phyloP scores from a whole-genome alignment of 2,113 vertebrate species.

The Ctenodactylus gundi region DNA sequence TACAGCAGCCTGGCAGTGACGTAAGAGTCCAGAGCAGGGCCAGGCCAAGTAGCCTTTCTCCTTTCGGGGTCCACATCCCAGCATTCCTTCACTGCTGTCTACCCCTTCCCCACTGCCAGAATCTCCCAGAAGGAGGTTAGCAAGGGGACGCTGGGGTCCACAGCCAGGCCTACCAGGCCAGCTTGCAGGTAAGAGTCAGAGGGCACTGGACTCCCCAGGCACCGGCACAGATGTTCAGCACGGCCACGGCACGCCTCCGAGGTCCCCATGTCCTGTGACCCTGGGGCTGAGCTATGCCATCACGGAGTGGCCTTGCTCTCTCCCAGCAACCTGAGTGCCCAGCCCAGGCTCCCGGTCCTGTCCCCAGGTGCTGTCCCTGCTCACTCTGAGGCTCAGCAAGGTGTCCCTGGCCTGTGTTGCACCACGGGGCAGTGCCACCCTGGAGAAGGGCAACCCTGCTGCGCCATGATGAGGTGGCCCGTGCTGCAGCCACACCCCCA shows the following conservation, averaged over 20 bases:
- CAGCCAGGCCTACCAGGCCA: background rate
- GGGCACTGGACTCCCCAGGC: too few relatives aligned
- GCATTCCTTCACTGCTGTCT: background rate
- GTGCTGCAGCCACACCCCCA: background rate
- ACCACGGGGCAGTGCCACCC: background rate
- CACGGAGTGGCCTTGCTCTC: rapidly evolving
- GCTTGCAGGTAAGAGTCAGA: too few relatives aligned
- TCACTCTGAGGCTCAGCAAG: background rate
- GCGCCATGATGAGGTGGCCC: rapidly evolving
- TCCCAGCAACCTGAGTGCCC: background rate
- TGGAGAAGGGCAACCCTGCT: background rate
- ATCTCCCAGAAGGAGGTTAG: background rate
- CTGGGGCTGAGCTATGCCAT: background rate
- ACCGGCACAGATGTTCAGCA: too few relatives aligned
- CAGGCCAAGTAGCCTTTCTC: background rate
- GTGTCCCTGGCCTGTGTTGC: background rate
- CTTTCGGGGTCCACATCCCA: background rate
- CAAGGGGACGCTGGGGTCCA: too few relatives aligned
- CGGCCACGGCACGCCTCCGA: background rate
- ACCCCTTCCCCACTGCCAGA: background rate
- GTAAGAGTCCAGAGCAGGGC: background rate
- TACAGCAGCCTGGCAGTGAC: background rate
- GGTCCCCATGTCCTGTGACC: background rate
- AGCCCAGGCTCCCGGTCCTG: too few relatives aligned
- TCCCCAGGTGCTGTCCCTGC: rapidly evolving